Percentiles rank a stretch among this genome's conserved stretches.
Conservation (phyloP, 2,888 invertebrate species). For the Boloria selene region DNA sequence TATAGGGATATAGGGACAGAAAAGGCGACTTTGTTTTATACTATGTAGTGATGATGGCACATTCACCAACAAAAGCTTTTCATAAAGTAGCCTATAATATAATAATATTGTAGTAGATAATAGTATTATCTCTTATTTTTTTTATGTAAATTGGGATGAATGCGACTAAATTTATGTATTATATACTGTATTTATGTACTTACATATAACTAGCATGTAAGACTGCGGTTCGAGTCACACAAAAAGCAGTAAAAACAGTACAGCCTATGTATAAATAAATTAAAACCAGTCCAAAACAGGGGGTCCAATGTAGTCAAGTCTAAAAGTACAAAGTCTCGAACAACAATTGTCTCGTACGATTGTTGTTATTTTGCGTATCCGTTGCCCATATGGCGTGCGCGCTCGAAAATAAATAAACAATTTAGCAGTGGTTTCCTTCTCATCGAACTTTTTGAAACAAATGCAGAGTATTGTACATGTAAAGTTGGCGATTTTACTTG, state of each 20-base stretch:
- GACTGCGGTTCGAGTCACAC: conserved; percentile 9
- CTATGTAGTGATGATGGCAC: no score
- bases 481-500: conserved; percentile 1
- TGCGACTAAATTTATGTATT: no score
- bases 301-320: conserved; percentile 35
- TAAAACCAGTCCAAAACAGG: conserved; percentile 44
- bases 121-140: no score
- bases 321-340: conserved; percentile 53
- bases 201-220: conserved; percentile 1
- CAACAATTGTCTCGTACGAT: conserved; percentile 70
- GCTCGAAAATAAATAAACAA: conserved; percentile 61
- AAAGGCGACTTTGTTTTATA: no score
- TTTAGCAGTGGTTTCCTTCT: conserved; percentile 34
- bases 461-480: conserved; percentile 1
- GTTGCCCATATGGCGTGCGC: conserved; percentile 74
- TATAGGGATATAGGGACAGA: no score
- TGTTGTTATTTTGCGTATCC: conserved; percentile 76
- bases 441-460: conserved; percentile 27
- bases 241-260: conserved; percentile 14
- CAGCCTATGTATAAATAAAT: conserved; percentile 45
- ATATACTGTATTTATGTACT: no score
- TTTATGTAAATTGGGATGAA: no score
- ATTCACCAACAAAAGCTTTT: no score
- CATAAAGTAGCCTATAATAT: no score
- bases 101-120: no score